phyloP scores from a whole-genome alignment of 2,797 vertebrate genomes.

The Parotocinclus haroldoi region DNA sequence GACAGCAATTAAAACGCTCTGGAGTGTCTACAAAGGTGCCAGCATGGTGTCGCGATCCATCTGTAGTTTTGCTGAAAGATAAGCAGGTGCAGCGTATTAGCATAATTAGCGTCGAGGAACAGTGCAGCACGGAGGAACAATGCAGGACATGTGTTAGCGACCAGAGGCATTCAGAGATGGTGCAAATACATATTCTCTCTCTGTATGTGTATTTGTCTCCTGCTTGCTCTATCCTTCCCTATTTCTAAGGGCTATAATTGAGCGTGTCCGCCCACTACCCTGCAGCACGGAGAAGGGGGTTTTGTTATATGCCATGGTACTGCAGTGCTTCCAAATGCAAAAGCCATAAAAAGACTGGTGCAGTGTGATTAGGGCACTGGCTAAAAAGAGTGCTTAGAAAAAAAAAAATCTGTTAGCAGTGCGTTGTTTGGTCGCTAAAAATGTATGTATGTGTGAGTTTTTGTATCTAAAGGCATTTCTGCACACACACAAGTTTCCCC shows the following conservation, averaged over 20 bases:
- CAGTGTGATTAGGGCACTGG: conserved; percentile 10
- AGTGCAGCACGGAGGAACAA: too few relatives aligned
- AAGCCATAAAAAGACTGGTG: conserved; percentile 28
- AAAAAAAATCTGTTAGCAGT: conserved; percentile 1
- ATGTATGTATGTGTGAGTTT: not conserved
- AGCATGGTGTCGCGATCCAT: too few relatives aligned
- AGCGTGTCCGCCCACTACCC: conserved; percentile 70
- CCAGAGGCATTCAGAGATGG: too few relatives aligned
- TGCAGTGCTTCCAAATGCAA: conserved; percentile 40
- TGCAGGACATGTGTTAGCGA: too few relatives aligned
- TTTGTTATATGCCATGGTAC: conserved; percentile 51
- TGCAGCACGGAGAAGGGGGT: conserved; percentile 57
- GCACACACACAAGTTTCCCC: conserved; percentile 10
- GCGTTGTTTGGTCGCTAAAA: not conserved
- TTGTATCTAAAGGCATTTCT: not conserved
- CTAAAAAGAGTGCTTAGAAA: too few relatives aligned
- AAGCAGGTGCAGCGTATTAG: too few relatives aligned
- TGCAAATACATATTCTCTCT: conserved; percentile 16
- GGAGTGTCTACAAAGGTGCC: too few relatives aligned
- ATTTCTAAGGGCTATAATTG: conserved; percentile 68
- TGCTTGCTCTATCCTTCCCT: not conserved
- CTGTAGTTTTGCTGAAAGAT: too few relatives aligned
- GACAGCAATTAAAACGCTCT: too few relatives aligned
- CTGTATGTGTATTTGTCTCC: conserved; percentile 11
- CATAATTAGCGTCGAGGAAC: too few relatives aligned